Evolutionary conservation across 2,888 invertebrate genomes (phyloP), one percentile per base, ranked within the genome.

Genomic region (Eupithecia exiguata): DNA sequence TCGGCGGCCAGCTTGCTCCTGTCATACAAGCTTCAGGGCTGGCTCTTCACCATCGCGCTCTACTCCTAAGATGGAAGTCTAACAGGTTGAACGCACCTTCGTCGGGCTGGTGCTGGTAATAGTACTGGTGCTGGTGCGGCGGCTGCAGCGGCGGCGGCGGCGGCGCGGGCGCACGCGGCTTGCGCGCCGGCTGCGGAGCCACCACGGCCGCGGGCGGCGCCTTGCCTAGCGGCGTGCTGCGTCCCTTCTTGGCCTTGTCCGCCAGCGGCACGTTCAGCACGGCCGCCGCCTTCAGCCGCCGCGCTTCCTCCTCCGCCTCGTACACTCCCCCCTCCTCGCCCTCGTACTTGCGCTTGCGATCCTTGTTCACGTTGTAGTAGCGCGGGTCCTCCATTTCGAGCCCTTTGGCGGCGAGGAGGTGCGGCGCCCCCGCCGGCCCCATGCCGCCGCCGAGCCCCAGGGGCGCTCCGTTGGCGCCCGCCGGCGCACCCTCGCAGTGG

Each of bases 351-450:
- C 96, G 95, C 88, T 96, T 97, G 74, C 96, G 91, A 83, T 96
- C 96, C 86, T 97, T 97, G 72, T 96, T 96, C 81, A 96, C 88
- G 66, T 96, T 96, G 88, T 96, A 97, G 86, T 97, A 97, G 71
- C 96, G 94, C 18, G 97, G 96, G 90, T 97, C 97, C 80, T 97
- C 96, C 85, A 96, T 92, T 71, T 96, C 95, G 49, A 94, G 94
- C 71, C 89, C 89, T 80, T 94, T 93, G 75, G 92, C 87, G 82
- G 81, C 87, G 81, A 89, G 90, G 84, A 89, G 87, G 82, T 85
- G 65, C 21, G 63, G 35, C 89, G 80, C 86, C 88, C 38, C 65
- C 89, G 80, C 86, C 88, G 75, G 83, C 76, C 91, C 80, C 93
- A 92, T 92, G 78, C 92, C 89, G 79, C 89, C 91, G 78, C 88